These are phyloP conservation scores for Myodes glareolus DNA, from an alignment of 2,113 vertebrate genomes.

Conservation along the genomic window DNA sequence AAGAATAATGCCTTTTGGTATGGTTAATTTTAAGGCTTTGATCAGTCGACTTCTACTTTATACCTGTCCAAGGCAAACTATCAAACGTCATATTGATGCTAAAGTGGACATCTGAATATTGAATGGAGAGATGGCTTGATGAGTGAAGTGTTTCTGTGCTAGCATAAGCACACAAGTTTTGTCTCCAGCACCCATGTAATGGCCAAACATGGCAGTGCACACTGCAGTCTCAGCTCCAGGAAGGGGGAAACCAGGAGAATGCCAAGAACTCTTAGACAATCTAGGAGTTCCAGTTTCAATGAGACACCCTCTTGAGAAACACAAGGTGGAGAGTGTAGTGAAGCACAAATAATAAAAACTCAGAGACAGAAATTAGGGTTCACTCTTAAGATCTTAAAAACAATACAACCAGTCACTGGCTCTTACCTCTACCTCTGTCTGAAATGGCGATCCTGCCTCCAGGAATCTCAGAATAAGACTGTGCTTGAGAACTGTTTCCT, in stretches of 20 bases:
- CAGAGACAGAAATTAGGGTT: too few species aligned
- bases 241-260: neutral
- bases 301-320: too few species aligned
- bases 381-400: too few species aligned
- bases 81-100: neutral
- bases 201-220: neutral
- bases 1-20: neutral
- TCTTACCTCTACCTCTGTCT: too few species aligned
- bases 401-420: too few species aligned
- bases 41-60: conserved; percentile 5
- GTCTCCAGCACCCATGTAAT: neutral
- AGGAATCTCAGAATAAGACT: too few species aligned
- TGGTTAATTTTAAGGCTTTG: neutral
- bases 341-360: too few species aligned
- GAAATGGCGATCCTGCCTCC: too few species aligned
- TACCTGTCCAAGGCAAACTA: neutral
- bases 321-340: neutral
- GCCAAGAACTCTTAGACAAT: too few species aligned
- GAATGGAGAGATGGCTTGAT: too few species aligned
- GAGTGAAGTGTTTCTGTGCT: neutral
- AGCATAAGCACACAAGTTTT: too few species aligned
- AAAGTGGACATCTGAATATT: neutral
- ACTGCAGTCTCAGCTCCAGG: neutral
- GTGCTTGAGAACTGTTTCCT: too few species aligned
- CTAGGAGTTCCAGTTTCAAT: neutral